Conservation (phyloP, 2,888 invertebrate genomes). For the Drosophila mayaguana region DNA sequence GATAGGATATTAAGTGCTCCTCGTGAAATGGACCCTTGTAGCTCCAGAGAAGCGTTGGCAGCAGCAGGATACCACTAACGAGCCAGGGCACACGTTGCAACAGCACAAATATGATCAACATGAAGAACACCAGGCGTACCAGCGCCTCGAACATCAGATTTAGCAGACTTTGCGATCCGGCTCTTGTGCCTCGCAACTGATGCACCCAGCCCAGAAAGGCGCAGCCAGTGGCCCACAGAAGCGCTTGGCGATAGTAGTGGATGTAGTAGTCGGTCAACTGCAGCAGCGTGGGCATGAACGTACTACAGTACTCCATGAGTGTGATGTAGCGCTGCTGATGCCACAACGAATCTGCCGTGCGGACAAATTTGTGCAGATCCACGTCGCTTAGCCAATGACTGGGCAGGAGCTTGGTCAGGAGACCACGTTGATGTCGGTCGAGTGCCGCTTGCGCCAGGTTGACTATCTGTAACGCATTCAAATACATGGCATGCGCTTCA, state of each 20-base stretch:
- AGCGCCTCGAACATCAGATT: background rate
- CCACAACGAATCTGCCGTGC: conserved; percentile 28
- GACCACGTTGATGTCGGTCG: conserved; percentile 66
- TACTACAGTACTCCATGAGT: conserved; percentile 86
- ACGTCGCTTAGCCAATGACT: conserved; percentile 52
- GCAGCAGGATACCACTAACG: conserved; percentile 88
- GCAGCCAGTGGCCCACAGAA: conserved; percentile 88
- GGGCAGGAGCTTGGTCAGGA: conserved; percentile 31
- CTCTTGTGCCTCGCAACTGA: conserved; percentile 84
- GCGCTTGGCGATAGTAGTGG: conserved; percentile 91
- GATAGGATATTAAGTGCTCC: background rate
- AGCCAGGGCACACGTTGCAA: conserved; percentile 88
- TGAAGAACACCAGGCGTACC: background rate
- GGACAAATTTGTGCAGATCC: conserved; percentile 39
- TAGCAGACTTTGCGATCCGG: background rate
- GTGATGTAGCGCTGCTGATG: conserved; percentile 25
- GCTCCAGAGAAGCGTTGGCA: conserved; percentile 86
- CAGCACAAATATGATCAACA: conserved; percentile 82
- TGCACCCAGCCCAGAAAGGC: conserved; percentile 91
- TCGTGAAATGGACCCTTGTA: conserved; percentile 34
- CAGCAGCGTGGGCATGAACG: conserved; percentile 88
- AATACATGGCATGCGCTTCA: conserved; percentile 88
- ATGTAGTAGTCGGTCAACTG: conserved; percentile 93
- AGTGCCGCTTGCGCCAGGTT: conserved; percentile 86
- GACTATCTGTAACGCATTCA: conserved; percentile 91